Conservation (phyloP, 2,888 invertebrate species). For the Prostheceraeus crozeri region DNA sequence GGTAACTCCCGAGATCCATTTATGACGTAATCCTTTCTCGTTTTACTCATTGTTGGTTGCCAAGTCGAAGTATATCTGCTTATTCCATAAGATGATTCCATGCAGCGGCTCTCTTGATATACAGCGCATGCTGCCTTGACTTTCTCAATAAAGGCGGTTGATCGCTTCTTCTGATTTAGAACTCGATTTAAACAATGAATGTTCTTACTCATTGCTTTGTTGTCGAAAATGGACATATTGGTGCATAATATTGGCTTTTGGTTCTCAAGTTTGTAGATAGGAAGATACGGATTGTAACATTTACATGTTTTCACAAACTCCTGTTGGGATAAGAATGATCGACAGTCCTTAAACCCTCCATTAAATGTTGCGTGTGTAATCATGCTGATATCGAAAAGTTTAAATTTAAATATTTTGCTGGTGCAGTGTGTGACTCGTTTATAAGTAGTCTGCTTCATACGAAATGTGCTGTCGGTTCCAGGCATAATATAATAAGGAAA, state of each 20-base stretch:
- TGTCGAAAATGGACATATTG: neutral
- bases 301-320: neutral
- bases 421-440: too few relatives aligned
- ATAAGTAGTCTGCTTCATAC: too few relatives aligned
- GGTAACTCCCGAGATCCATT: too few relatives aligned
- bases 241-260: neutral
- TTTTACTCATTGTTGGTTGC: neutral
- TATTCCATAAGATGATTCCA: too few relatives aligned
- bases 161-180: neutral
- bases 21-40: neutral
- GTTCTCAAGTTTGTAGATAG: neutral
- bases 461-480: too few relatives aligned
- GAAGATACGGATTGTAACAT: neutral
- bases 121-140: too few relatives aligned
- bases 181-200: neutral
- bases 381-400: neutral
- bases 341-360: slow-evolving; percentile 1
- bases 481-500: too few relatives aligned
- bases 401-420: neutral
- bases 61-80: too few relatives aligned
- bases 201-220: neutral
- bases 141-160: too few relatives aligned
- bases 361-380: neutral
- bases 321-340: neutral
- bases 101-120: too few relatives aligned